These are phyloP conservation scores for Trichomalopsis sarcophagae DNA, from an alignment of 1,140 invertebrate species.

Conservation along the genomic window DNA sequence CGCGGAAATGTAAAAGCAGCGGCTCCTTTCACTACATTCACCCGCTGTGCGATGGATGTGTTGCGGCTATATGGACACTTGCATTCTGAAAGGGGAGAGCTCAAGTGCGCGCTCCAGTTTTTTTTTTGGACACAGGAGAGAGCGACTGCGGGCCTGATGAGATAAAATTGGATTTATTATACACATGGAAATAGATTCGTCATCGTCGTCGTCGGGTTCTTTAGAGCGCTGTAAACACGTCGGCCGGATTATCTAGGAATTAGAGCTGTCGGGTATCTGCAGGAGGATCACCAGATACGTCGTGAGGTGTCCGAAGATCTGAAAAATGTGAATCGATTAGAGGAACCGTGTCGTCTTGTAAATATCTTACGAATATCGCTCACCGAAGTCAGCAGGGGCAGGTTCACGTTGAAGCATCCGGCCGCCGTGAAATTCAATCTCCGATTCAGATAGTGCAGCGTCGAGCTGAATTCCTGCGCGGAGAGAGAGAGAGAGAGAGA, in stretches of 20 bases:
- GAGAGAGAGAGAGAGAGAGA: constrained; percentile 22
- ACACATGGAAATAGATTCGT: background rate
- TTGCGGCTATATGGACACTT: background rate
- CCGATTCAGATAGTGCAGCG: constrained; percentile 66
- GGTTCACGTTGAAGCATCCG: constrained; percentile 68
- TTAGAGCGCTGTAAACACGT: background rate
- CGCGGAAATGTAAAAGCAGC: constrained; percentile 7
- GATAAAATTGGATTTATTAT: background rate
- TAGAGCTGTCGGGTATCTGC: constrained; percentile 61
- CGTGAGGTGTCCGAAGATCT: constrained; percentile 63
- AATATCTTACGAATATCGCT: constrained; percentile 32
- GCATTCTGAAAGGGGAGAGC: background rate
- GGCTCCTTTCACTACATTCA: constrained; percentile 13
- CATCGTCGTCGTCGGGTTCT: background rate
- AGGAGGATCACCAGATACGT: constrained; percentile 70
- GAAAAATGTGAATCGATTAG: constrained; percentile 38
- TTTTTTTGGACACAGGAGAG: background rate
- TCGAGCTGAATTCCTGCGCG: constrained; percentile 60
- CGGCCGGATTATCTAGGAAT: background rate
- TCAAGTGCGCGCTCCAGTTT: background rate
- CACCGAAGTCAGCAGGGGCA: constrained; percentile 68
- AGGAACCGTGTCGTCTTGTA: background rate
- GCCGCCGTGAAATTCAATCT: constrained; percentile 67
- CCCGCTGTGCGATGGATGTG: background rate
- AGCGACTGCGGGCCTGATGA: background rate